Evolutionary conservation across 2,888 invertebrate genomes (phyloP).

Genomic region (Biston stratarius): DNA sequence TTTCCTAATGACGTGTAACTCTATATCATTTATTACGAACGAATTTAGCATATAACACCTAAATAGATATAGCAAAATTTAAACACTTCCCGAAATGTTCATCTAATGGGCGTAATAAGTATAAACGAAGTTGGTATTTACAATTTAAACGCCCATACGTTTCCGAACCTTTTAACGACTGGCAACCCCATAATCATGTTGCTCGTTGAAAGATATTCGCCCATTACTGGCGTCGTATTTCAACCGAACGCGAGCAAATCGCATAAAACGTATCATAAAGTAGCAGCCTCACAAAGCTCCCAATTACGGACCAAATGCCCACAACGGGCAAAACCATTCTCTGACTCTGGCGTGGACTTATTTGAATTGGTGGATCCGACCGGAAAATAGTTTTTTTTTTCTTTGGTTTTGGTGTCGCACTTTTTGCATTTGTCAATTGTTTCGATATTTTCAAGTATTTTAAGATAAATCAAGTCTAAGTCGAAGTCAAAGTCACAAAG

Average conservation of each 20-base stretch:
- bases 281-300: constrained; percentile 48
- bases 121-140: constrained; percentile 11
- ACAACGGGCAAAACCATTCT: constrained; percentile 27
- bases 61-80: background rate
- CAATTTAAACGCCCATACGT: constrained; percentile 15
- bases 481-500: too few relatives aligned
- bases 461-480: too few relatives aligned
- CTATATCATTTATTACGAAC: background rate
- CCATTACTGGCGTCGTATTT: constrained; percentile 37
- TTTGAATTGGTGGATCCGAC: background rate
- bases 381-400: background rate
- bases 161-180: constrained; percentile 26
- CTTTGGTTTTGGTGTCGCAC: too few relatives aligned
- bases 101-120: constrained; percentile 13
- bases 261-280: constrained; percentile 58
- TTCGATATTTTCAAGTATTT: too few relatives aligned
- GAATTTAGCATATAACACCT: background rate
- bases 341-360: background rate
- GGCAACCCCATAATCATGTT: constrained; percentile 23
- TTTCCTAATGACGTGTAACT: background rate
- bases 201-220: constrained; percentile 31
- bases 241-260: constrained; percentile 46
- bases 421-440: too few relatives aligned
- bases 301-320: constrained; percentile 43
- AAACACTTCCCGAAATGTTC: constrained; percentile 5